Conservation (phyloP, 2,888 invertebrate genomes). For the Limnephilus lunatus region DNA sequence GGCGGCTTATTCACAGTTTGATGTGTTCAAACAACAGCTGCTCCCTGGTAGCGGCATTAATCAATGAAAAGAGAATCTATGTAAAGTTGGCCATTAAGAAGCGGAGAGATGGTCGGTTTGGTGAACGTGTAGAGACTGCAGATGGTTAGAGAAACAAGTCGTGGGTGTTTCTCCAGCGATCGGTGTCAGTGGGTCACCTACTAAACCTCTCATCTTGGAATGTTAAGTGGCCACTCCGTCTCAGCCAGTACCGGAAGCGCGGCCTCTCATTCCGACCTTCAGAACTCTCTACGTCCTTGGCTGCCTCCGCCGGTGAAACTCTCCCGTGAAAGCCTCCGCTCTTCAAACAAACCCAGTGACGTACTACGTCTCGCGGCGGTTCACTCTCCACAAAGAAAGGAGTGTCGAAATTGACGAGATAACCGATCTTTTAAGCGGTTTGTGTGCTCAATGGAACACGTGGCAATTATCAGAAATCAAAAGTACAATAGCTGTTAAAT, state of each 20-base stretch:
- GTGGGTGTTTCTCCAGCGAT: slow-evolving; percentile 64
- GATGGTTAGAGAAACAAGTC: not conserved
- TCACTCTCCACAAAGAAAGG: slow-evolving; percentile 24
- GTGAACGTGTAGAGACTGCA: not conserved
- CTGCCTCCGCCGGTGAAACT: slow-evolving; percentile 26
- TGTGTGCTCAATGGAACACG: not conserved
- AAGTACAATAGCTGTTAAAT: not conserved
- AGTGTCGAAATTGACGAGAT: not conserved
- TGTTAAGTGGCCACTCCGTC: slow-evolving; percentile 43
- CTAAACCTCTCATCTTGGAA: slow-evolving; percentile 66
- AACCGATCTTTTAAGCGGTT: not conserved
- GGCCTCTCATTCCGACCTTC: slow-evolving; percentile 61
- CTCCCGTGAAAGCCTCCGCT: slow-evolving; percentile 33
- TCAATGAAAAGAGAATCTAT: not conserved
- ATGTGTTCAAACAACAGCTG: not conserved
- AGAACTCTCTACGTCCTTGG: slow-evolving; percentile 62
- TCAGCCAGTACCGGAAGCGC: slow-evolving; percentile 38
- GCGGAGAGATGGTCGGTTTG: not conserved
- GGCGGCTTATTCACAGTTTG: not conserved
- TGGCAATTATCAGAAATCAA: not conserved
- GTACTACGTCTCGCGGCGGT: not conserved
- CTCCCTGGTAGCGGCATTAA: not conserved
- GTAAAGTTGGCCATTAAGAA: not conserved
- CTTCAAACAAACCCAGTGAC: not conserved
- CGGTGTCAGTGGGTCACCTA: slow-evolving; percentile 74